Evolutionary conservation across 92 coral and sea anemone genomes (phyloP).

Genomic region (Actinernus sp.): DNA sequence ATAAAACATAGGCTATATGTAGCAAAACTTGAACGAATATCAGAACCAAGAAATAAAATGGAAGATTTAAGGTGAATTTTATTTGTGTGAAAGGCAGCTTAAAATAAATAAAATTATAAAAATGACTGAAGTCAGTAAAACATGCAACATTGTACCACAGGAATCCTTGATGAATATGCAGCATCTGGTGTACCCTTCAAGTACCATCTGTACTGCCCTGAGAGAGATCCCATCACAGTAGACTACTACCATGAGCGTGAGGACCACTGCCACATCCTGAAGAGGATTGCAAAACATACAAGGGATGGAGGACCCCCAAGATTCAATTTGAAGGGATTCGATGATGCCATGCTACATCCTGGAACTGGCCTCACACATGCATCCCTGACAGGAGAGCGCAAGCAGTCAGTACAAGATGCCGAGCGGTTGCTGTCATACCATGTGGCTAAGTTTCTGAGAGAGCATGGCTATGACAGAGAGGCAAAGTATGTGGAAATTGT

Average conservation of each 20-base stretch:
- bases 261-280: slow-evolving; percentile 49
- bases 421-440: slow-evolving; percentile 63
- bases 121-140: no score
- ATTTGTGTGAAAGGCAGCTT: no score
- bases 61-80: no score
- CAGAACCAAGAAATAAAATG: no score
- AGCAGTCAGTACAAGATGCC: slow-evolving; percentile 64
- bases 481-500: slow-evolving; percentile 44
- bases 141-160: no score
- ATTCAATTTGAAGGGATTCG: slow-evolving; percentile 42
- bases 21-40: no score
- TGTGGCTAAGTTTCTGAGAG: slow-evolving; percentile 62
- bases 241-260: slow-evolving; percentile 45
- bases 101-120: no score
- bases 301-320: slow-evolving; percentile 49
- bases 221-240: slow-evolving; percentile 35
- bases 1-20: no score
- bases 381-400: slow-evolving; percentile 47
- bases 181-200: slow-evolving; percentile 28
- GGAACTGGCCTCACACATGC: slow-evolving; percentile 52
- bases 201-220: slow-evolving; percentile 34
- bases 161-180: slow-evolving; percentile 5
- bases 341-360: slow-evolving; percentile 56
- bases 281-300: slow-evolving; percentile 28
- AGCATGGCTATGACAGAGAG: slow-evolving; percentile 37